phyloP scores from a whole-genome alignment of 2,113 vertebrate genomes.

The Connochaetes taurinus region DNA sequence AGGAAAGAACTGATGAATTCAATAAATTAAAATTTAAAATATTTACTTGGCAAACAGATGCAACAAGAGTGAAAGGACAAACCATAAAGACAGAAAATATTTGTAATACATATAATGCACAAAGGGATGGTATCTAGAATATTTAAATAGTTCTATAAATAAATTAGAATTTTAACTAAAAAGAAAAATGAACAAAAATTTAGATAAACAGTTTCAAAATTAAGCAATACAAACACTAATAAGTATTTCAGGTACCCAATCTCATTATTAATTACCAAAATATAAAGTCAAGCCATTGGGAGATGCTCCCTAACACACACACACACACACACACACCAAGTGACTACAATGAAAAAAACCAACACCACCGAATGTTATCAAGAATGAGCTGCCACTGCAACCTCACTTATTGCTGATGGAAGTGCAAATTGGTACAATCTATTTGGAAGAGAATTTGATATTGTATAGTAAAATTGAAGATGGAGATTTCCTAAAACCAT shows the following conservation, averaged over 20 bases:
- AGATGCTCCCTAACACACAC: not conserved
- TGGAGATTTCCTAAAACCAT: not conserved
- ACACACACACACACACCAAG: not conserved
- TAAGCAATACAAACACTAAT: not conserved
- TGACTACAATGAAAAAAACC: not conserved
- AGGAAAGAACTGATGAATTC: not conserved
- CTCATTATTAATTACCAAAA: not conserved
- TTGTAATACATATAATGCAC: not conserved
- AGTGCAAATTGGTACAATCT: not conserved
- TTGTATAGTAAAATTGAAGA: not conserved
- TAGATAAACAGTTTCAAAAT: not conserved
- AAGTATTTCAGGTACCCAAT: not conserved
- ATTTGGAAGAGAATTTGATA: not conserved
- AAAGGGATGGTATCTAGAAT: not conserved
- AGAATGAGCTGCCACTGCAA: not conserved
- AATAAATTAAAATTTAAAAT: not conserved
- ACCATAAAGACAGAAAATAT: not conserved
- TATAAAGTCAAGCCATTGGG: not conserved
- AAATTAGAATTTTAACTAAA: not conserved
- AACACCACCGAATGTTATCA: not conserved
- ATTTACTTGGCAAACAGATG: not conserved
- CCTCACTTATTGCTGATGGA: not conserved
- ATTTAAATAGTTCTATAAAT: not conserved
- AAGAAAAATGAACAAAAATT: not conserved
- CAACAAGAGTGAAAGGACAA: not conserved